Conservation (phyloP, 2,888 invertebrate genomes). For the Ophraella communa region DNA sequence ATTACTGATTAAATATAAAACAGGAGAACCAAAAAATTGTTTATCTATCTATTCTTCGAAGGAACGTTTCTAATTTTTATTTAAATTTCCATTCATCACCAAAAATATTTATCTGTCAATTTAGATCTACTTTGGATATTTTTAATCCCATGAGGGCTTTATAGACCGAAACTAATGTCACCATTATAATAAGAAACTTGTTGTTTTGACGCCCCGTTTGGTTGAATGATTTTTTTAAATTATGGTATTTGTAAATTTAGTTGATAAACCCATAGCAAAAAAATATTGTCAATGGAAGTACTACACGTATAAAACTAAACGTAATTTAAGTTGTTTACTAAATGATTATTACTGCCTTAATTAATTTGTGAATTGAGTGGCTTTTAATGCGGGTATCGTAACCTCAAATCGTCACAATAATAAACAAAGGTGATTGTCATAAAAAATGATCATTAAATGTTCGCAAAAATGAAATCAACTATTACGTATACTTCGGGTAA, state of each 20-base stretch:
- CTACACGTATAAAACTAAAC: background rate
- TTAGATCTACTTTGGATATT: too few species aligned
- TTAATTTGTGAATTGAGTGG: background rate
- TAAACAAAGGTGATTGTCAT: background rate
- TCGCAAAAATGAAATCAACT: background rate
- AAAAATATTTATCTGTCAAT: too few species aligned
- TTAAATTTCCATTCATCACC: too few species aligned
- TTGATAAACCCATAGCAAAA: background rate
- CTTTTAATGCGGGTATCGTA: background rate
- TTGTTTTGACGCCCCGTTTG: too few species aligned
- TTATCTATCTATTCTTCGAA: too few species aligned
- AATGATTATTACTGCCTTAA: background rate
- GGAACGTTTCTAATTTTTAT: too few species aligned
- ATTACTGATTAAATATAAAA: too few species aligned
- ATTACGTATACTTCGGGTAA: background rate
- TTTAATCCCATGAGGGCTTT: too few species aligned
- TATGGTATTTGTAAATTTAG: background rate
- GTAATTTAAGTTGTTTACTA: background rate
- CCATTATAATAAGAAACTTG: too few species aligned
- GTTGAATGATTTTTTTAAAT: too few species aligned
- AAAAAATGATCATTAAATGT: background rate
- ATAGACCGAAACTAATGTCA: too few species aligned
- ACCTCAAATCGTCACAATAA: conserved; percentile 1
- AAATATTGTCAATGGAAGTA: background rate
- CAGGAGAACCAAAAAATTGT: too few species aligned